These are phyloP conservation scores for Hyla sarda DNA, from an alignment of 2,113 vertebrate genomes.

Conservation along the genomic window DNA sequence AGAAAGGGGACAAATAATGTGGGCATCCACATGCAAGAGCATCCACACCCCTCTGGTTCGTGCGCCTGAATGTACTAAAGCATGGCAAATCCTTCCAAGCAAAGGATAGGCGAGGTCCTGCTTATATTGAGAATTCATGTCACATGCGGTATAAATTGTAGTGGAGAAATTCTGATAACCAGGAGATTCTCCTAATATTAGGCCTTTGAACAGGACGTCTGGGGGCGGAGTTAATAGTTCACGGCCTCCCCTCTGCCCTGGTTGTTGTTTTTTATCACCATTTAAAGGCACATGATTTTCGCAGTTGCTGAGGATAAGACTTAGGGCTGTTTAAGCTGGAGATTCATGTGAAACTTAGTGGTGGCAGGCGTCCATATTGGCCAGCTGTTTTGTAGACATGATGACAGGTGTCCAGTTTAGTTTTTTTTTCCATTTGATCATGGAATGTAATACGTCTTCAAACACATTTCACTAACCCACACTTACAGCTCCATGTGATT, in stretches of 20 bases:
- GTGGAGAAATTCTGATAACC: slow-evolving; percentile 56
- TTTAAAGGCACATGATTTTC: slow-evolving; percentile 70
- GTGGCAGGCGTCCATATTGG: slow-evolving; percentile 74
- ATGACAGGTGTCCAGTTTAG: slow-evolving; percentile 74
- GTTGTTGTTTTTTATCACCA: slow-evolving; percentile 67
- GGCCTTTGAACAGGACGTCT: slow-evolving; percentile 69
- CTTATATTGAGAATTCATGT: slow-evolving; percentile 2
- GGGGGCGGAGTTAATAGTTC: slow-evolving; percentile 62
- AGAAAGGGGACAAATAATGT: no score
- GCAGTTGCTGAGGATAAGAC: slow-evolving; percentile 68
- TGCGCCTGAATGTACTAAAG: no score
- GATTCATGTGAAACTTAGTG: slow-evolving; percentile 69
- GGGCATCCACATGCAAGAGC: no score
- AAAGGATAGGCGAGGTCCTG: background rate
- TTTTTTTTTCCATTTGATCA: slow-evolving; percentile 78
- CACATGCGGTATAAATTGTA: slow-evolving; percentile 12
- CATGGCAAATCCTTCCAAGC: no score
- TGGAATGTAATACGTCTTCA: slow-evolving; percentile 82
- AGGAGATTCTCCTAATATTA: slow-evolving; percentile 72
- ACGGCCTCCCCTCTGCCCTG: slow-evolving; percentile 61
- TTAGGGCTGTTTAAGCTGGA: slow-evolving; percentile 70
- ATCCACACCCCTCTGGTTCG: no score
- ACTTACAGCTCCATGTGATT: slow-evolving; percentile 67
- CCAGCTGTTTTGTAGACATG: slow-evolving; percentile 76
- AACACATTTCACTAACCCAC: slow-evolving; percentile 74